A percentile compares a stretch with the other conserved stretches of the same genome.
phyloP scores from a whole-genome alignment of 2,797 vertebrate species.

The Cichlasoma orientale region DNA sequence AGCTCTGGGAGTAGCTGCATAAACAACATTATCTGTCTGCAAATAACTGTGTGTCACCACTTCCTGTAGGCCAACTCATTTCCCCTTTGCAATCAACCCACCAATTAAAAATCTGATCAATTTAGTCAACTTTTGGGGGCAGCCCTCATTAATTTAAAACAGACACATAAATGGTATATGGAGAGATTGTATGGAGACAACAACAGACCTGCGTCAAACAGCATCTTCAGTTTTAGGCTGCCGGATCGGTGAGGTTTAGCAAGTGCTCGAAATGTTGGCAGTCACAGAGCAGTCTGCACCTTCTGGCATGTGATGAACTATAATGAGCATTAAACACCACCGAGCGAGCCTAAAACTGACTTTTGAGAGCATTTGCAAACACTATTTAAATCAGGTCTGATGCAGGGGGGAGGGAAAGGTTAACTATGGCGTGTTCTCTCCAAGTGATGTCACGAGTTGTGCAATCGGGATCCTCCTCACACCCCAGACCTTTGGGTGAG shows the following conservation, averaged over 20 bases:
- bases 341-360: conserved; percentile 30
- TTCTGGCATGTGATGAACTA: neutral
- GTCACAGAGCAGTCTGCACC: conserved; percentile 15
- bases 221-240: conserved; percentile 29
- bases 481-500: conserved; percentile 8
- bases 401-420: conserved; percentile 58
- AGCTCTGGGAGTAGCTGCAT: neutral
- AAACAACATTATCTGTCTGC: neutral
- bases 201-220: conserved; percentile 55
- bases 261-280: neutral
- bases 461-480: conserved; percentile 58
- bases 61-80: neutral
- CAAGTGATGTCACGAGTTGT: conserved; percentile 52
- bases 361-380: conserved; percentile 2
- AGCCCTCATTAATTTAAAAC: conserved; percentile 29
- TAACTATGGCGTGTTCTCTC: conserved; percentile 59
- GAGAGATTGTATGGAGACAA: conserved; percentile 51
- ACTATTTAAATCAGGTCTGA: conserved; percentile 59
- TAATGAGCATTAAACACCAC: neutral
- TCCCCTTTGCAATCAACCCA: neutral
- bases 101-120: neutral
- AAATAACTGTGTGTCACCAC: neutral
- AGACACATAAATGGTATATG: conserved; percentile 63
- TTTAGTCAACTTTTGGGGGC: neutral
- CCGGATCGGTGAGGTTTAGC: conserved; percentile 14